Percentiles rank a stretch among this genome's conserved stretches.
Conservation (phyloP, 2,113 vertebrate species). For the Megaleporinus macrocephalus region DNA sequence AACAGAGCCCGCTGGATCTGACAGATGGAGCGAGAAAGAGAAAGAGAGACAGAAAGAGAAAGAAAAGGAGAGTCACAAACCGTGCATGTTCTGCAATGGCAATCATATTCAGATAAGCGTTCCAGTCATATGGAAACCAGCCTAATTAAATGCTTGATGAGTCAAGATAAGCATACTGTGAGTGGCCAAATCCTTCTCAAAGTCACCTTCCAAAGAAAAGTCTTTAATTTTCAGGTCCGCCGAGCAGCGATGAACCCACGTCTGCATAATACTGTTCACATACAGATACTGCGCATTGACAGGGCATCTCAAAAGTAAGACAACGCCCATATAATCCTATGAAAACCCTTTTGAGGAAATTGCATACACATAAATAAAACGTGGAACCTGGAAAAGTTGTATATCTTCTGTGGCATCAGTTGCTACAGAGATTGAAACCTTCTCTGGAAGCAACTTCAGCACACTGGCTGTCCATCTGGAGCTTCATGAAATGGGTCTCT, state of each 20-base stretch:
- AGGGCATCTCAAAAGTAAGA: too few species aligned
- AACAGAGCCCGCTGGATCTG: too few species aligned
- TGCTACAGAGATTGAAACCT: too few species aligned
- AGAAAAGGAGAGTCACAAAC: conserved; percentile 24
- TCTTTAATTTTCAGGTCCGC: not conserved
- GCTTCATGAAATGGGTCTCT: too few species aligned
- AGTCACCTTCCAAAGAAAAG: conserved; percentile 28
- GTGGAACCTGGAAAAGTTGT: too few species aligned
- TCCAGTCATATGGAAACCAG: conserved; percentile 43
- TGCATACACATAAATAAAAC: too few species aligned
- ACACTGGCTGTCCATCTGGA: too few species aligned
- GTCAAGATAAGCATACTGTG: conserved; percentile 36
- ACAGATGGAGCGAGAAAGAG: too few species aligned
- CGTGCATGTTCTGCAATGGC: conserved; percentile 13
- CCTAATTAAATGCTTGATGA: conserved; percentile 37
- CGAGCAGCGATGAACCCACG: not conserved
- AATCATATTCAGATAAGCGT: conserved; percentile 35
- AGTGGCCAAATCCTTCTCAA: conserved; percentile 12
- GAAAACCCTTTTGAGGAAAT: too few species aligned
- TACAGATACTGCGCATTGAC: not conserved
- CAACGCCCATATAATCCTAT: too few species aligned
- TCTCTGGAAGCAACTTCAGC: too few species aligned
- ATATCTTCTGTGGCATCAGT: too few species aligned
- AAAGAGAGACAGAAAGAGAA: conserved; percentile 30
- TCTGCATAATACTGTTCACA: not conserved